Conservation (phyloP, 2,113 vertebrate species). For the Danionella cerebrum region DNA sequence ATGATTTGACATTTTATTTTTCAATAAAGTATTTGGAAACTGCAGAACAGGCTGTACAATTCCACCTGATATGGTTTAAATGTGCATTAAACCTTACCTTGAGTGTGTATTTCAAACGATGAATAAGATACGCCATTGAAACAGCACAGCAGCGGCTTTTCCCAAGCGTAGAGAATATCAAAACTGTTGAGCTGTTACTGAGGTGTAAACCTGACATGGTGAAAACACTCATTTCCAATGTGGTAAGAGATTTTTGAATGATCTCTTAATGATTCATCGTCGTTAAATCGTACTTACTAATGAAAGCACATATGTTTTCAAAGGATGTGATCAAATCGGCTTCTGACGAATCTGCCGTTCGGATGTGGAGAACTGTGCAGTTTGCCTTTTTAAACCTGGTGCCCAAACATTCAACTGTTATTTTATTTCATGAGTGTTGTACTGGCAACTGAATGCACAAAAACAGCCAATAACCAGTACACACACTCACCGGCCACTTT, state of each 20-base stretch:
- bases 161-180: conserved; percentile 72
- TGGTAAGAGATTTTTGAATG: not conserved
- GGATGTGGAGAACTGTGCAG: conserved; percentile 51
- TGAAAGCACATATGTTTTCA: conserved; percentile 63
- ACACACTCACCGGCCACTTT: too few relatives aligned
- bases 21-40: too few relatives aligned
- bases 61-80: too few relatives aligned
- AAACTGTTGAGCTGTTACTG: conserved; percentile 47
- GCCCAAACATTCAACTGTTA: not conserved
- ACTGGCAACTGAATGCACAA: not conserved
- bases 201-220: conserved; percentile 47
- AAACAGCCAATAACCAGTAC: too few relatives aligned
- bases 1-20: too few relatives aligned
- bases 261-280: not conserved
- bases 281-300: conserved; percentile 64
- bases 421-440: not conserved
- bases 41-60: too few relatives aligned
- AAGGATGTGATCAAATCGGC: conserved; percentile 61
- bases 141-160: conserved; percentile 69
- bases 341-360: conserved; percentile 54
- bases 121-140: conserved; percentile 72
- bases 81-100: conserved; percentile 51
- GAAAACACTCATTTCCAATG: not conserved
- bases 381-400: conserved; percentile 29
- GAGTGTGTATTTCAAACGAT: conserved; percentile 61